Base-by-base conservation (phyloP, 1,140 invertebrate species). In the Dolichoris vasculosae region DNA sequence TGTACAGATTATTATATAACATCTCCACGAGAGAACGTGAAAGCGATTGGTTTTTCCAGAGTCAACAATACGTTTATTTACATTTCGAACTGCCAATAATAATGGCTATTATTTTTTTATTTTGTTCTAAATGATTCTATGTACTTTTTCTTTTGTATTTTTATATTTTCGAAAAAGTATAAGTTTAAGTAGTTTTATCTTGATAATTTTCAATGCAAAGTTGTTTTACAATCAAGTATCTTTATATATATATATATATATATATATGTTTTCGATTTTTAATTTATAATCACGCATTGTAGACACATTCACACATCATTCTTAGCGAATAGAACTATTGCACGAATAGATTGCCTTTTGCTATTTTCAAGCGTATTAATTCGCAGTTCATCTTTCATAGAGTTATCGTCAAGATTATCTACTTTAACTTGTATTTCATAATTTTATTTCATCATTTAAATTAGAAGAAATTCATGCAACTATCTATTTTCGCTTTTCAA, bases 41-140 rank as follows among this genome's bases (percentile, higher is more conserved):
- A 85, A 85, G 75, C 79, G 32, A 64, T 80, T 43, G 69, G n/a
- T 73, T 82, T 67, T 82, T 82, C 32, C 51, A 83, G 63, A 86
- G 30, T 86, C 81, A 86, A 86, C 81, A 83, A 86, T 83, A 59
- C 48, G 26, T 63, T 79, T 83, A 86, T 86, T 83, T 86, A 86
- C 81, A 86, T 0, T 82, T 78, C 43, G 15, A 40, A 64, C n/a
- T 46, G 43, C 40, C 51, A 30, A 30, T 75, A 81, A 82, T 73
- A 71, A 64, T 51, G 59, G 69, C n/a, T 46, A 23, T 11, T 40
- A 17, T 46, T 40, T 69, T 84, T 81, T 59, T 8, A 67, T 59
- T 32, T 35, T 13, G 1, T n/a, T 84, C 26, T 64, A 43, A 76
- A 9, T 20, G 73, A 71, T 32, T 17, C n/a, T 43, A 35, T 84